phyloP scores from a whole-genome alignment of 2,113 vertebrate genomes.

The Coryphaenoides rupestris region DNA sequence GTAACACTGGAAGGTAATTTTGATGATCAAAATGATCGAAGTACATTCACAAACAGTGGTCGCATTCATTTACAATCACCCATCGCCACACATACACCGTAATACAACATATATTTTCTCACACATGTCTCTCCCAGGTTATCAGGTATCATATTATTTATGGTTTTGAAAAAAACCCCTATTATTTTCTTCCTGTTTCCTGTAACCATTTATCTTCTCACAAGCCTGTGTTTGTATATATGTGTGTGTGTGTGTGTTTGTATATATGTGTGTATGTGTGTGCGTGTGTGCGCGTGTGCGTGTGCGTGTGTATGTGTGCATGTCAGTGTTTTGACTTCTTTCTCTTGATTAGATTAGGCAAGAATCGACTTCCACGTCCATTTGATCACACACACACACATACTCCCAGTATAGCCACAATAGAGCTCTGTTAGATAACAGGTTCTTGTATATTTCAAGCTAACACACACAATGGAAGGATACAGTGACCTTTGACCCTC shows the following conservation, averaged over 20 bases:
- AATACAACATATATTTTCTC: too few relatives aligned
- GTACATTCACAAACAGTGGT: too few relatives aligned
- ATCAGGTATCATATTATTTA: neutral
- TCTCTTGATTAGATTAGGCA: constrained; percentile 31
- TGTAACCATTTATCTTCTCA: constrained; percentile 44
- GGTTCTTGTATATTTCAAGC: neutral
- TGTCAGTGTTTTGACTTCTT: neutral
- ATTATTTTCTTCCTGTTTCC: constrained; percentile 60
- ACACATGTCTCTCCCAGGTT: neutral
- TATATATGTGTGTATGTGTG: constrained; percentile 10
- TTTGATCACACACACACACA: neutral
- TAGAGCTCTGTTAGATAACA: neutral
- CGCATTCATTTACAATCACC: too few relatives aligned
- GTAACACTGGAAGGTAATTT: too few relatives aligned
- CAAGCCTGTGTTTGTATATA: neutral
- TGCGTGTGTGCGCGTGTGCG: constrained; percentile 4
- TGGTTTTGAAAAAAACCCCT: constrained; percentile 9
- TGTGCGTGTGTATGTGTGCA: neutral
- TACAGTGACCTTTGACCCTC: neutral
- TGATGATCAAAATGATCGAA: too few relatives aligned
- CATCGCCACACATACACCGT: too few relatives aligned
- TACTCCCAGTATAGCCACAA: neutral
- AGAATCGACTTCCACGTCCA: too few relatives aligned
- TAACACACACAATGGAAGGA: neutral
- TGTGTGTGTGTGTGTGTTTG: neutral